Evolutionary conservation across 2,888 invertebrate species (phyloP).

Genomic region (Drosophila formosana): DNA sequence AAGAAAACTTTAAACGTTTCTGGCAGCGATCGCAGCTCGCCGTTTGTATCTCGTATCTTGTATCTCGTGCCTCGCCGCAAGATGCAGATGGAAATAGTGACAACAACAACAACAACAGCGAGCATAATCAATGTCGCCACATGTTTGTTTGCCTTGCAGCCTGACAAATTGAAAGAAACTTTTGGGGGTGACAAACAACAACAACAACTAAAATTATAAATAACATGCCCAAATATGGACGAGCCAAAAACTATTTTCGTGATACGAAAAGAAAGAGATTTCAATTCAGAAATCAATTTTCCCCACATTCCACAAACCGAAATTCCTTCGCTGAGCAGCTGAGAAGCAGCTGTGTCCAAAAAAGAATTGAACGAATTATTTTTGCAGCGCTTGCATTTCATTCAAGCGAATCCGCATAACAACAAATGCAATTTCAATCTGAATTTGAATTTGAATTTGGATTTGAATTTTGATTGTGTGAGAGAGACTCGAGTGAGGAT

Average conservation of each 20-base stretch:
- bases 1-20: slow-evolving; percentile 61
- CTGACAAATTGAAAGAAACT: slow-evolving; percentile 25
- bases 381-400: slow-evolving; percentile 42
- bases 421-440: background rate
- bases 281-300: slow-evolving; percentile 19
- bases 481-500: slow-evolving; percentile 23
- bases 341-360: slow-evolving; percentile 26
- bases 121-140: slow-evolving; percentile 43
- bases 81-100: slow-evolving; percentile 24
- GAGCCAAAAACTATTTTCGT: slow-evolving; percentile 37
- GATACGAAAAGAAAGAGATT: background rate
- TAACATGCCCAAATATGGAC: slow-evolving; percentile 52
- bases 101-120: slow-evolving; percentile 36
- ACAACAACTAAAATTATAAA: slow-evolving; percentile 35
- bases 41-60: slow-evolving; percentile 4
- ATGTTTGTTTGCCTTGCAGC: slow-evolving; percentile 31
- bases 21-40: slow-evolving; percentile 61
- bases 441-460: background rate
- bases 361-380: slow-evolving; percentile 5
- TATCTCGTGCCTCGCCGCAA: background rate
- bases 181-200: slow-evolving; percentile 32
- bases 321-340: background rate
- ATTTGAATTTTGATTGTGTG: slow-evolving; percentile 12
- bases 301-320: slow-evolving; percentile 11
- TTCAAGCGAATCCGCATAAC: background rate